Evolutionary conservation across 2,113 vertebrate genomes (phyloP).

Genomic region (Boleophthalmus pectinirostris): DNA sequence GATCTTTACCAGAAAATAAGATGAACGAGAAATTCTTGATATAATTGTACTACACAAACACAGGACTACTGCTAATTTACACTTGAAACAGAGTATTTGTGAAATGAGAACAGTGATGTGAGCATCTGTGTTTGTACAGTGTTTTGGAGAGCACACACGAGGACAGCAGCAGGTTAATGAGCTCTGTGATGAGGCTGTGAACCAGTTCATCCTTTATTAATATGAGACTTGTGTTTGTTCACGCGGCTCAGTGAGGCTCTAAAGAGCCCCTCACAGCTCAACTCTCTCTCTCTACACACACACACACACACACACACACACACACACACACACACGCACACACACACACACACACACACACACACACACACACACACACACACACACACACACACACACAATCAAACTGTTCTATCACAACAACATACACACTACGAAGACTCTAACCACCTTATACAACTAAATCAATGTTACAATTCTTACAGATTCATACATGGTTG

Average conservation of each 20-base stretch:
- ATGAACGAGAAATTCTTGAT: too few relatives aligned
- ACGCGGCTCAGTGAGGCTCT: conserved; percentile 35
- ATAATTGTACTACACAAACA: not conserved
- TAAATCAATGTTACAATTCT: not conserved
- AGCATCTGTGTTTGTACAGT: conserved; percentile 4
- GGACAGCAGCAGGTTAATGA: conserved; percentile 56
- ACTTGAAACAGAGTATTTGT: not conserved
- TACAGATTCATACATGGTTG: not conserved
- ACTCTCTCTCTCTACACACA: conserved; percentile 1
- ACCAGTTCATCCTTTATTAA: conserved; percentile 59
- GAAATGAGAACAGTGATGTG: not conserved
- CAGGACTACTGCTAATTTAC: not conserved
- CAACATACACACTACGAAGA: conserved; percentile 1
- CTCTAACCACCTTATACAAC: not conserved
- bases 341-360: conserved; percentile 28
- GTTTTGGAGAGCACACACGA: not conserved
- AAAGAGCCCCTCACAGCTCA: conserved; percentile 43
- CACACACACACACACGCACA: conserved; percentile 11
- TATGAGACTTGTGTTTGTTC: conserved; percentile 46
- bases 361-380: conserved; percentile 7
- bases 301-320: conserved; percentile 24
- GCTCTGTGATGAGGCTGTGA: conserved; percentile 54
- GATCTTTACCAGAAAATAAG: too few relatives aligned
- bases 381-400: conserved; percentile 38
- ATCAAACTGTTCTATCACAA: conserved; percentile 22